A percentile compares a stretch with the other conserved stretches of the same genome.
These are phyloP conservation scores for Apocheima hispidaria DNA, from an alignment of 2,888 invertebrate genomes.

Conservation along the genomic window DNA sequence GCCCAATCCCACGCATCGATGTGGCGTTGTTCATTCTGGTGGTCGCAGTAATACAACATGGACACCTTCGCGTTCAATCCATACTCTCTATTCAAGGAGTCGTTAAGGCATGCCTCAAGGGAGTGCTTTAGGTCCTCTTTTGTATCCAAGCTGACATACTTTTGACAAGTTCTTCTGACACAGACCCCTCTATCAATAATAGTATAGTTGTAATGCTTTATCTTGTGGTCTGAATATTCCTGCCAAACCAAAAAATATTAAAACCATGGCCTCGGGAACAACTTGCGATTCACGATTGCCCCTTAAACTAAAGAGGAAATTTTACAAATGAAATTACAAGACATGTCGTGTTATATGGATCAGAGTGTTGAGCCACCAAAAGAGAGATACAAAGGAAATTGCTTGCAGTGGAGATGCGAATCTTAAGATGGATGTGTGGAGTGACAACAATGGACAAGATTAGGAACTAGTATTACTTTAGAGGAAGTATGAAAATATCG, in stretches of 20 bases:
- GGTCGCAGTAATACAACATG: conserved; percentile 2
- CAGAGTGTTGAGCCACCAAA: no score
- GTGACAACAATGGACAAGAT: no score
- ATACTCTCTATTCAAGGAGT: conserved; percentile 20
- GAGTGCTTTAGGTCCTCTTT: not conserved
- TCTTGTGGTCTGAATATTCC: conserved; percentile 26
- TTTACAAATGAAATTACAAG: no score
- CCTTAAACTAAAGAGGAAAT: no score
- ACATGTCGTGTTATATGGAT: no score
- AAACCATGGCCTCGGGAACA: no score
- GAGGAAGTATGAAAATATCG: no score
- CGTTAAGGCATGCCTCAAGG: conserved; percentile 26
- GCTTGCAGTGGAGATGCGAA: no score
- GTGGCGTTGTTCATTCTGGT: not conserved
- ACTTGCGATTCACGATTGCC: no score
- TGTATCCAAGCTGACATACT: not conserved
- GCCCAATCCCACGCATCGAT: conserved; percentile 4
- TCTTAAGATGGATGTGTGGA: no score
- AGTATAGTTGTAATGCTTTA: conserved; percentile 29
- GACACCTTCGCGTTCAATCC: conserved; percentile 17
- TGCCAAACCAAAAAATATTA: not conserved
- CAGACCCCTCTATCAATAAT: conserved; percentile 18
- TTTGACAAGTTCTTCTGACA: conserved; percentile 15
- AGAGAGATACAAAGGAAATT: no score
- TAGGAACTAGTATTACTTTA: no score